Evolutionary conservation across 2,113 vertebrate genomes (phyloP).

Genomic region (Protobothrops flavoviridis): DNA sequence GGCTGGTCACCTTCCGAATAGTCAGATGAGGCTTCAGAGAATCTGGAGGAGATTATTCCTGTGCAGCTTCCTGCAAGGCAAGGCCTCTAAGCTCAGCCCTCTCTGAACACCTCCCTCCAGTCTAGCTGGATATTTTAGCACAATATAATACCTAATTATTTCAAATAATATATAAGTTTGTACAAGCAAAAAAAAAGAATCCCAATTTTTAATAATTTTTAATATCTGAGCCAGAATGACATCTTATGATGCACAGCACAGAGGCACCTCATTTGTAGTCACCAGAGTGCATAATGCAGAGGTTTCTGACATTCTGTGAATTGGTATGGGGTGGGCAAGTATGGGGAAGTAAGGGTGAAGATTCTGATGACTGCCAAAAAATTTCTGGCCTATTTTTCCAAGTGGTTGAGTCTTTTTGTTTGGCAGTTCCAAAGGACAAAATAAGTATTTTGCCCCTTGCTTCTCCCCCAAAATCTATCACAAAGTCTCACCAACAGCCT

Average conservation of each 20-base stretch:
- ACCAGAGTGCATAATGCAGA: not conserved
- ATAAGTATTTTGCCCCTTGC: no score
- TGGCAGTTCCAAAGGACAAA: not conserved
- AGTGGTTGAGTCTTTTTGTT: not conserved
- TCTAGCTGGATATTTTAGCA: not conserved
- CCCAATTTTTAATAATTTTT: not conserved
- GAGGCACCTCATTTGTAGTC: not conserved
- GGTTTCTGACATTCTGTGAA: not conserved
- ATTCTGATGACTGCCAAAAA: not conserved
- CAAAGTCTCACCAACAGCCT: not conserved
- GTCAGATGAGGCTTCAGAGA: no score
- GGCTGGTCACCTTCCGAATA: not conserved
- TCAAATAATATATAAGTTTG: not conserved
- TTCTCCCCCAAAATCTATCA: not conserved
- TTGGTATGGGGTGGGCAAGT: not conserved
- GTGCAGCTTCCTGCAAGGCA: not conserved
- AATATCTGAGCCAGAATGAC: not conserved
- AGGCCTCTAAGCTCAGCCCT: not conserved
- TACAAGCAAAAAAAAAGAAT: not conserved
- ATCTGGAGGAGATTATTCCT: no score
- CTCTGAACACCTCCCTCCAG: not conserved
- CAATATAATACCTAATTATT: constrained; percentile 7
- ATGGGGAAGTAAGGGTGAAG: not conserved
- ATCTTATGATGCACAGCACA: not conserved
- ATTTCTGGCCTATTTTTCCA: not conserved